Percentiles rank a stretch among this genome's conserved stretches.
Evolutionary conservation across 2,797 vertebrate species (phyloP).

Genomic region (Molossus molossus): DNA sequence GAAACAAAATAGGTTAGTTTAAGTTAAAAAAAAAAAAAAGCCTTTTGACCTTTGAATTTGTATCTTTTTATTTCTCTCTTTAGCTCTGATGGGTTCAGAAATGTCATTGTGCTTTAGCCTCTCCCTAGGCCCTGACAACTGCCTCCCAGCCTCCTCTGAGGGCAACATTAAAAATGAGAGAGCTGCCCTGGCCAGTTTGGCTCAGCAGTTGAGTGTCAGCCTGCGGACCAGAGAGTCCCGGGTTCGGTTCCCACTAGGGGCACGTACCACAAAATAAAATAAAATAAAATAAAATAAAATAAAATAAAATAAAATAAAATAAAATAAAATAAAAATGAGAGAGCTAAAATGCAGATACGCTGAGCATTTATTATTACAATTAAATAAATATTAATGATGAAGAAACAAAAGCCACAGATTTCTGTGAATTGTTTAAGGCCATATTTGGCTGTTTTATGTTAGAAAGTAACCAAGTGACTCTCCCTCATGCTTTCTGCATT

Average conservation of each 20-base stretch:
- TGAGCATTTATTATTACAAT: conserved; percentile 22
- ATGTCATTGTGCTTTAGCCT: conserved; percentile 13
- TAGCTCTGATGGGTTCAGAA: conserved; percentile 26
- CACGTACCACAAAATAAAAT: too few species aligned
- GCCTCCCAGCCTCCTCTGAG: neutral
- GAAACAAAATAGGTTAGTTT: conserved; percentile 6
- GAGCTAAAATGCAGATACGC: neutral
- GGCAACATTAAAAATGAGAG: neutral
- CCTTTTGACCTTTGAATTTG: conserved; percentile 14
- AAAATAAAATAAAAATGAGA: neutral
- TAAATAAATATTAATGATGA: neutral
- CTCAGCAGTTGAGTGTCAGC: too few species aligned
- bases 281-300: too few species aligned
- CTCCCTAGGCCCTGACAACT: neutral
- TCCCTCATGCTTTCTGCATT: neutral
- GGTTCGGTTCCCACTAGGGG: too few species aligned
- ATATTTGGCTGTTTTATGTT: neutral
- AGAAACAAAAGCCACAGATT: neutral
- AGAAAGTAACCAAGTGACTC: conserved; percentile 17
- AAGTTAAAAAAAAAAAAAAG: neutral
- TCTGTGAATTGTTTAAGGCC: conserved; percentile 17
- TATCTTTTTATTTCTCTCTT: conserved; percentile 51
- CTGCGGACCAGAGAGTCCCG: too few species aligned
- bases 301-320: too few species aligned
- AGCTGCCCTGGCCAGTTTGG: too few species aligned